These are phyloP conservation scores for Xenopus borealis DNA, from an alignment of 2,113 vertebrate species.

Conservation along the genomic window DNA sequence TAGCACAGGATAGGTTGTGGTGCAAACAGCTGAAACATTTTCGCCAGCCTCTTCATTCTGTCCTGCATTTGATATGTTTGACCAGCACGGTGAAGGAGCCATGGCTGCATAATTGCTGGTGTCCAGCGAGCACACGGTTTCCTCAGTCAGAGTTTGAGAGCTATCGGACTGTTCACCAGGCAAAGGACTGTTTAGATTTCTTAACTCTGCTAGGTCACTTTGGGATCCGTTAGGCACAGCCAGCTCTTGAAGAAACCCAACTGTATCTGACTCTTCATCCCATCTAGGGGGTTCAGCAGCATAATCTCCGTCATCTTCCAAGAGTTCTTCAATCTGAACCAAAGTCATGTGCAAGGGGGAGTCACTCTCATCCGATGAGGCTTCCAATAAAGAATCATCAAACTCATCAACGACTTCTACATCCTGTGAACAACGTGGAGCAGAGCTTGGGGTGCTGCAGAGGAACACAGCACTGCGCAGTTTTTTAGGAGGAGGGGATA, in stretches of 20 bases:
- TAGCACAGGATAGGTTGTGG: not conserved
- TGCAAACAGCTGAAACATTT: not conserved
- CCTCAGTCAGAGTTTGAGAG: not conserved
- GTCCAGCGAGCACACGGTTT: not conserved
- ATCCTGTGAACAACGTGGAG: not conserved
- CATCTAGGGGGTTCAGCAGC: constrained; percentile 7
- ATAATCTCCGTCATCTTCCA: constrained; percentile 54
- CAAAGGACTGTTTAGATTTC: not conserved
- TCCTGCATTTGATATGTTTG: not conserved
- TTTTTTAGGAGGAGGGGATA: constrained; percentile 44
- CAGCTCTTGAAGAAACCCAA: not conserved
- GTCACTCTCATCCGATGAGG: constrained; percentile 55
- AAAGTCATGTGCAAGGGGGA: constrained; percentile 57
- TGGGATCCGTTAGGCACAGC: not conserved
- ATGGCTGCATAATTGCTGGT: constrained; percentile 20
- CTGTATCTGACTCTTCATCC: not conserved
- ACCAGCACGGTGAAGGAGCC: constrained; percentile 2
- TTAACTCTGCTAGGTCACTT: not conserved
- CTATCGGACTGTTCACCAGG: not conserved
- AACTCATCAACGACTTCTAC: constrained; percentile 44
- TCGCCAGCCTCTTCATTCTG: not conserved
- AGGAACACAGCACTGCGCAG: not conserved
- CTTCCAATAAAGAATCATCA: constrained; percentile 63
- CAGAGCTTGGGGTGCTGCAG: constrained; percentile 33
- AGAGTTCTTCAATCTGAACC: constrained; percentile 62